These are phyloP conservation scores for Acipenser oxyrinchus DNA, from an alignment of 2,797 vertebrate species.

Conservation along the genomic window DNA sequence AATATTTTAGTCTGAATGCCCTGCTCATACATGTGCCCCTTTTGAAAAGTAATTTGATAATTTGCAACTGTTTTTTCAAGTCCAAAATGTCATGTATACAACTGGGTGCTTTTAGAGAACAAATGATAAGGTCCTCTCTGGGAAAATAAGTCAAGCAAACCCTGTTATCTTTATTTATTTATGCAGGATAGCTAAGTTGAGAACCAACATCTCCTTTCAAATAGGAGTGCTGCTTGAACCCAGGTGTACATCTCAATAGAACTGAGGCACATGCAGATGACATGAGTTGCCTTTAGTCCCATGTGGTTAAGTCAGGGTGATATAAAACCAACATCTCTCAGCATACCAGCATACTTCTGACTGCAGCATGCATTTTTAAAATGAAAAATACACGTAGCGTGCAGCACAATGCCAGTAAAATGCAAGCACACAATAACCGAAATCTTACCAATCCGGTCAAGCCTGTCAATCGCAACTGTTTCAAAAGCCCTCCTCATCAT, in stretches of 20 bases:
- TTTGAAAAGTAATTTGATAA: conserved; percentile 30
- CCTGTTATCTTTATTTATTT: not conserved
- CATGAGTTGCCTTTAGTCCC: conserved; percentile 62
- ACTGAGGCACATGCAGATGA: conserved; percentile 70
- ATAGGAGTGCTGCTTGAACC: conserved; percentile 70
- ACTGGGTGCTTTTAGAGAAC: conserved; percentile 21
- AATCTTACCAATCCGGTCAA: conserved; percentile 93
- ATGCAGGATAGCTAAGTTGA: not conserved
- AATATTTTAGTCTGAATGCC: conserved; percentile 35
- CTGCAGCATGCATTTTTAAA: conserved; percentile 63
- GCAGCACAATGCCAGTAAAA: conserved; percentile 63
- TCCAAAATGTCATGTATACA: conserved; percentile 11
- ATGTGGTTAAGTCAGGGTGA: conserved; percentile 47
- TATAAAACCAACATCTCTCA: conserved; percentile 52
- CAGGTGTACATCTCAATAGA: conserved; percentile 67
- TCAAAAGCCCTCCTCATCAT: conserved; percentile 98
- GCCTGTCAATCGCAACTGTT: conserved; percentile 87
- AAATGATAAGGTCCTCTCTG: conserved; percentile 28
- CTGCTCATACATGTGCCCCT: conserved; percentile 61
- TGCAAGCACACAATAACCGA: conserved; percentile 52
- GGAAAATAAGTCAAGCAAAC: conserved; percentile 4
- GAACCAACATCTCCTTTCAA: conserved; percentile 8
- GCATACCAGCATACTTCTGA: conserved; percentile 52
- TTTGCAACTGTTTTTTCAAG: conserved; percentile 1
- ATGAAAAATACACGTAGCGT: conserved; percentile 55